A percentile compares a stretch with the other conserved stretches of the same genome.
phyloP scores from a whole-genome alignment of 2,113 vertebrate genomes.

The Calypte anna region DNA sequence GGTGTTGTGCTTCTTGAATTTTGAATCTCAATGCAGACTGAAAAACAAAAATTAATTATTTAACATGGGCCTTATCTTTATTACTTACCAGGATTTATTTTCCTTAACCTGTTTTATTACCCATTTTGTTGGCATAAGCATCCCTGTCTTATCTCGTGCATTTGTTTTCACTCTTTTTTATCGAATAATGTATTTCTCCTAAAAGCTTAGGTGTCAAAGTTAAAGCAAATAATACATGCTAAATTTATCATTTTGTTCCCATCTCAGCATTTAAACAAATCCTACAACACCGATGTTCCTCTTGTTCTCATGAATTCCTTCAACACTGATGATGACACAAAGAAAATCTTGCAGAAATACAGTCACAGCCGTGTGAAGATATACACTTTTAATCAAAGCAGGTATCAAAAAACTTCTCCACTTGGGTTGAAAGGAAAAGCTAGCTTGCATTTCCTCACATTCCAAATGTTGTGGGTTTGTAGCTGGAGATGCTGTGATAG shows the following conservation, averaged over 20 bases:
- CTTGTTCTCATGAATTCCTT: slow-evolving; percentile 99
- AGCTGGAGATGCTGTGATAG: not conserved
- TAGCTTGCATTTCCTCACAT: not conserved
- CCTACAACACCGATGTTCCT: slow-evolving; percentile 88
- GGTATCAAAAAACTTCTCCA: slow-evolving; percentile 75
- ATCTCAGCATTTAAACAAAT: slow-evolving; percentile 92
- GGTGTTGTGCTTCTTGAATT: not conserved
- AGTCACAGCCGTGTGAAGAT: slow-evolving; percentile 93
- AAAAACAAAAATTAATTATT: not conserved
- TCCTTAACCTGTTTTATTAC: not conserved
- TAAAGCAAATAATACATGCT: not conserved
- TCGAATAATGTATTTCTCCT: not conserved
- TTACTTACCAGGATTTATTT: not conserved
- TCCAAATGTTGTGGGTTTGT: not conserved
- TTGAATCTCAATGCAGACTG: not conserved
- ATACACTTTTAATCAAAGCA: slow-evolving; percentile 99
- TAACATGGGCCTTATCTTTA: not conserved
- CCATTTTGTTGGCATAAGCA: not conserved
- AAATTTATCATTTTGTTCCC: slow-evolving; percentile 49
- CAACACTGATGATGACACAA: slow-evolving; percentile 97
- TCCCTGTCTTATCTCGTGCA: not conserved
- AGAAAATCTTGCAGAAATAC: slow-evolving; percentile 98
- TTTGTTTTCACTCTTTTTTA: not conserved
- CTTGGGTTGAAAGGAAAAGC: not conserved
- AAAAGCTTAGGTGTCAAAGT: not conserved